Conservation (phyloP, 1,140 invertebrate genomes). For the Mesaphorura yosii region DNA sequence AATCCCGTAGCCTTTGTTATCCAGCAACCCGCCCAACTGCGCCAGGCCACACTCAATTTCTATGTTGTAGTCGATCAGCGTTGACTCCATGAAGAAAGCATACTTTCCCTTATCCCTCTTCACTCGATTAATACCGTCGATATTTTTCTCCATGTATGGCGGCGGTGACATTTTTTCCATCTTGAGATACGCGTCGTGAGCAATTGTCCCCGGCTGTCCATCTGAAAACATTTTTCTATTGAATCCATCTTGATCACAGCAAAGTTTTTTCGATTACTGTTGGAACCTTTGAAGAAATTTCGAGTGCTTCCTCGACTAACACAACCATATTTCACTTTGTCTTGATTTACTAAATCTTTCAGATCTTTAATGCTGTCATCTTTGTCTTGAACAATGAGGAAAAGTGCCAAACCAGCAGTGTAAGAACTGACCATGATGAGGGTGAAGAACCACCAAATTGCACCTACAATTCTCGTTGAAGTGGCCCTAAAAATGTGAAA, state of each 20-base stretch:
- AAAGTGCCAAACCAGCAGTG: conserved; percentile 93
- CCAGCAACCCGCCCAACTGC: conserved; percentile 79
- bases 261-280: too few species aligned
- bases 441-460: conserved; percentile 97
- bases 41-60: conserved; percentile 81
- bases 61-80: conserved; percentile 80
- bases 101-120: conserved; percentile 72
- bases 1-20: conserved; percentile 86
- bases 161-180: conserved; percentile 76
- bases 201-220: too few species aligned
- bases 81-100: conserved; percentile 88
- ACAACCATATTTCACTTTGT: conserved; percentile 91
- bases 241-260: too few species aligned
- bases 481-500: too few species aligned
- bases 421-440: conserved; percentile 97
- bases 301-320: conserved; percentile 83
- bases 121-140: conserved; percentile 73
- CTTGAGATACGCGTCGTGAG: too few species aligned
- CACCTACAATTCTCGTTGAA: conserved; percentile 71
- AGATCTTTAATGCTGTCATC: conserved; percentile 90
- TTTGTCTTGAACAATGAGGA: conserved; percentile 91
- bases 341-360: conserved; percentile 91
- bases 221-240: too few species aligned
- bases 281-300: conserved; percentile 66
- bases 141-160: conserved; percentile 65